Percentiles rank a stretch among this genome's conserved stretches.
Conservation (phyloP, 2,888 invertebrate genomes). For the Leptodirus hochenwartii region DNA sequence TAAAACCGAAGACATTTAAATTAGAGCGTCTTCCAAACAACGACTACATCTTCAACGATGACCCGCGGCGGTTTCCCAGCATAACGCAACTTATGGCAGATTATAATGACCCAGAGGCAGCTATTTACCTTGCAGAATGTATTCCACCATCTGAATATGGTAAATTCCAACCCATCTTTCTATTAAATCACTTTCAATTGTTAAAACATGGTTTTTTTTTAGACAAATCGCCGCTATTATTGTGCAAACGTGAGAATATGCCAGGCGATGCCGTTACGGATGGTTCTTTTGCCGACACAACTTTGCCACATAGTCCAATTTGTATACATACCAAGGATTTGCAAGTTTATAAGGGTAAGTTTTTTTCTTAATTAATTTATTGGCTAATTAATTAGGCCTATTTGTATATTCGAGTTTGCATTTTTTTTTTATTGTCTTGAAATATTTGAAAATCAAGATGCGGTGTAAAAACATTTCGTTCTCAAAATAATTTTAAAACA, state of each 20-base stretch:
- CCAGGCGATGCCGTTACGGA: constrained; percentile 34
- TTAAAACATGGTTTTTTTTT: constrained; percentile 13
- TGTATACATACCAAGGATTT: constrained; percentile 51
- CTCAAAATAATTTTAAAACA: too few relatives aligned
- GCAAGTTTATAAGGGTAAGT: constrained; percentile 44
- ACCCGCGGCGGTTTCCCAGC: constrained; percentile 33
- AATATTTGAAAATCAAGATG: too few relatives aligned
- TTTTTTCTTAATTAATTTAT: too few relatives aligned
- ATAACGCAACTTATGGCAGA: constrained; percentile 41
- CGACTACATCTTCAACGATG: constrained; percentile 33
- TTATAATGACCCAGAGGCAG: constrained; percentile 40
- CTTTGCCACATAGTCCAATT: constrained; percentile 33
- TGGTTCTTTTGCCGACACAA: constrained; percentile 27
- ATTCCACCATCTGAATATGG: constrained; percentile 79
- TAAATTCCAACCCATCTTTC: constrained; percentile 23
- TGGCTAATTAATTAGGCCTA: too few relatives aligned
- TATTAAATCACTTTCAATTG: constrained; percentile 4
- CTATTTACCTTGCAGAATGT: constrained; percentile 50
- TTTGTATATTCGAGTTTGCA: too few relatives aligned
- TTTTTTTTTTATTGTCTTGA: too few relatives aligned
- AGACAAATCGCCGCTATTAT: constrained; percentile 52
- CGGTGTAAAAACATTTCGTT: too few relatives aligned
- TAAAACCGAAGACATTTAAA: constrained; percentile 50
- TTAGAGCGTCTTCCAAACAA: constrained; percentile 41
- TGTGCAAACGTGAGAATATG: constrained; percentile 41